phyloP scores from a whole-genome alignment of 2,888 invertebrate species.

The Sepioteuthis lessoniana region DNA sequence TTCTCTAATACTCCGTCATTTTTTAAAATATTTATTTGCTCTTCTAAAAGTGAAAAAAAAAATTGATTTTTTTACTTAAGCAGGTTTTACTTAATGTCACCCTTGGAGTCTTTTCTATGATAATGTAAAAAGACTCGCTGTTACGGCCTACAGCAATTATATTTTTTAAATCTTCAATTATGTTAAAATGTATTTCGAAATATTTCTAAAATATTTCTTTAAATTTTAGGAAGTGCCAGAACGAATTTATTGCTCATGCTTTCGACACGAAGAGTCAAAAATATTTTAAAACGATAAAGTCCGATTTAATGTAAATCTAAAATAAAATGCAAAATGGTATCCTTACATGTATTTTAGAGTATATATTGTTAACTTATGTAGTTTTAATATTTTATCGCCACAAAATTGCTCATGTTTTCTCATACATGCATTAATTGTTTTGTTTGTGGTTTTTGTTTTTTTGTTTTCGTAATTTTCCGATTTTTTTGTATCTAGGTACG shows the following conservation, averaged over 20 bases:
- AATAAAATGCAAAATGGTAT: not conserved
- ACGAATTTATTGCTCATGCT: conserved; percentile 13
- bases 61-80: not conserved
- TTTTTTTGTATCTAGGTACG: too few relatives aligned
- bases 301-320: not conserved
- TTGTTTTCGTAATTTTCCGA: too few relatives aligned
- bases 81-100: not conserved
- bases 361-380: too few relatives aligned
- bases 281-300: not conserved
- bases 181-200: conserved; percentile 5
- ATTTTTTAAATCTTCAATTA: conserved; percentile 13
- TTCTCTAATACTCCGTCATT: not conserved
- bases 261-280: conserved; percentile 38
- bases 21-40: not conserved
- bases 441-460: too few relatives aligned
- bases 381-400: too few relatives aligned
- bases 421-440: too few relatives aligned
- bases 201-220: conserved; percentile 33
- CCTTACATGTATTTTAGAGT: not conserved
- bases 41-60: not conserved
- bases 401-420: too few relatives aligned
- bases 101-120: conserved; percentile 2
- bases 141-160: not conserved
- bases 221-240: conserved; percentile 36
- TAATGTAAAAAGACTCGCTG: not conserved